These are phyloP conservation scores for Callinectes sapidus DNA, from an alignment of 2,888 invertebrate species.

Conservation along the genomic window DNA sequence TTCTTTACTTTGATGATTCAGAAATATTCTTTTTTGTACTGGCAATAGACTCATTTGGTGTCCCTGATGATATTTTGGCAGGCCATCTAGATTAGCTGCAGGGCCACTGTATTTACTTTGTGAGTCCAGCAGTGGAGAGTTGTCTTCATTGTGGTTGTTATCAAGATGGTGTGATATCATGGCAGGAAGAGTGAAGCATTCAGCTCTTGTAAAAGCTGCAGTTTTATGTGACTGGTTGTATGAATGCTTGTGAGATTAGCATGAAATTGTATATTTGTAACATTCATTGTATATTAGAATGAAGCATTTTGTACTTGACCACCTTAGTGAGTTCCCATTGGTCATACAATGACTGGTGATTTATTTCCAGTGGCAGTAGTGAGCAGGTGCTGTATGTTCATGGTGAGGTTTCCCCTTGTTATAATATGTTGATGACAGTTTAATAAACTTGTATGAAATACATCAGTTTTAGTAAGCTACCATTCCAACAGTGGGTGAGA, in stretches of 20 bases:
- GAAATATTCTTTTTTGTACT: not conserved
- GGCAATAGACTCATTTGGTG: not conserved
- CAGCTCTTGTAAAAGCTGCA: constrained; percentile 23
- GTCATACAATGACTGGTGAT: constrained; percentile 45
- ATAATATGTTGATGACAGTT: constrained; percentile 44
- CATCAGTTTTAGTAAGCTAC: not conserved
- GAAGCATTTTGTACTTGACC: constrained; percentile 57
- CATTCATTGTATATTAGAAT: constrained; percentile 55
- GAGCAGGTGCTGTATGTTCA: constrained; percentile 59
- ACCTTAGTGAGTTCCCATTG: constrained; percentile 34
- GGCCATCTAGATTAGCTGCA: constrained; percentile 13
- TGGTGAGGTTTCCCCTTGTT: constrained; percentile 49
- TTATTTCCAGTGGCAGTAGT: constrained; percentile 50
- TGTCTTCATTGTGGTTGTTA: not conserved
- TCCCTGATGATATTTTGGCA: not conserved
- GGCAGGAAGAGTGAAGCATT: not conserved
- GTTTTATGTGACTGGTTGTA: not conserved
- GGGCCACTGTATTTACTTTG: not conserved
- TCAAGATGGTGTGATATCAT: not conserved
- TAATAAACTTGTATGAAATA: constrained; percentile 60
- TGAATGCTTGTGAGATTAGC: constrained; percentile 42
- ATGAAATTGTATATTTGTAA: constrained; percentile 62
- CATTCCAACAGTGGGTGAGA: not conserved
- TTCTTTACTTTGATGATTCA: not conserved
- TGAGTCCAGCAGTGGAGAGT: constrained; percentile 9